Conservation (phyloP, 2,888 invertebrate genomes). For the Ptychoptera contaminata region DNA sequence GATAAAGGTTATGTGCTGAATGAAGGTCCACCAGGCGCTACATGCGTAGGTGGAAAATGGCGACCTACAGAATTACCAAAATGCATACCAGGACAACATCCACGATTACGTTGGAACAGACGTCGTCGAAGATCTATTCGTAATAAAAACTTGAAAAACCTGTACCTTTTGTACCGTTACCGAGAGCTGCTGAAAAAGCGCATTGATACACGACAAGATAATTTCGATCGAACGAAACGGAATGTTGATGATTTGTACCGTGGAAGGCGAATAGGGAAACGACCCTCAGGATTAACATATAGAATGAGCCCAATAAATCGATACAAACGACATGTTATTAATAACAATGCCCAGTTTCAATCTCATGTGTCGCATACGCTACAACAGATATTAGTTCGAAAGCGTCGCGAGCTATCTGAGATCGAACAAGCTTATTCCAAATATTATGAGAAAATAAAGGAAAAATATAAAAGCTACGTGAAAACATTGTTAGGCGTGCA, state of each 20-base stretch:
- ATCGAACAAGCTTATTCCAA: conserved; percentile 23
- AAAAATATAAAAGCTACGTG: conserved; percentile 25
- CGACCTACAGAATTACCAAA: conserved; percentile 74
- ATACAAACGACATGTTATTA: conserved; percentile 4
- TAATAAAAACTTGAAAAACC: conserved; percentile 7
- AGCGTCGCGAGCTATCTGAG: conserved; percentile 16
- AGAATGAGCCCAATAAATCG: conserved; percentile 1
- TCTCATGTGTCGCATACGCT: not conserved
- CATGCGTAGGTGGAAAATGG: conserved; percentile 90
- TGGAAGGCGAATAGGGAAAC: not conserved
- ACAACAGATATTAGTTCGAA: conserved; percentile 3
- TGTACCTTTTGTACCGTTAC: not conserved
- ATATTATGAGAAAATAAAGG: conserved; percentile 24
- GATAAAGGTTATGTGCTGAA: conserved; percentile 77
- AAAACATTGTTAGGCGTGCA: conserved; percentile 20
- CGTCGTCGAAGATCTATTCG: conserved; percentile 37
- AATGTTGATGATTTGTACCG: not conserved
- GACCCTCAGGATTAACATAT: not conserved
- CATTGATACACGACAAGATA: not conserved
- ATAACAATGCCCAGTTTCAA: not conserved
- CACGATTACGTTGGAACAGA: conserved; percentile 67
- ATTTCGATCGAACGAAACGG: not conserved
- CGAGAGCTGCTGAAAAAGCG: not conserved
- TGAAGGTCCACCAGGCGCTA: conserved; percentile 83
- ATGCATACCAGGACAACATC: conserved; percentile 75